Evolutionary conservation across 2,888 invertebrate genomes (phyloP).

Genomic region (Nemurella pictetii): DNA sequence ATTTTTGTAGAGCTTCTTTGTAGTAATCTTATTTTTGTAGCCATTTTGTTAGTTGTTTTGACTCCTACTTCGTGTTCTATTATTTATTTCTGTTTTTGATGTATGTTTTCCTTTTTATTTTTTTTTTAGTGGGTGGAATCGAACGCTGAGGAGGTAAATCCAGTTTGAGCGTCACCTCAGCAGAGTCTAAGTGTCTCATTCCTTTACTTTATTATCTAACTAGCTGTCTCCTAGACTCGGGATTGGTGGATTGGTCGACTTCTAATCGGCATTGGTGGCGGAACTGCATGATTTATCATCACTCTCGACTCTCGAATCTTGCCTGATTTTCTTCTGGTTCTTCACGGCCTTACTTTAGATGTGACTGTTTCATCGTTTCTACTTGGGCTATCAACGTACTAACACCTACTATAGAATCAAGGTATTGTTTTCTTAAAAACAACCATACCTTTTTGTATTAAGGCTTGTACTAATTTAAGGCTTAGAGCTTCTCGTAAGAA

Average conservation of each 20-base stretch:
- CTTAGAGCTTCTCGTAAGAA: too few relatives aligned
- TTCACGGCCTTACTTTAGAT: background rate
- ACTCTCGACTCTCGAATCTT: background rate
- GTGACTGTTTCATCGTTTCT: too few relatives aligned
- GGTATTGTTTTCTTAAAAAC: too few relatives aligned
- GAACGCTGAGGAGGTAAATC: slow-evolving; percentile 67
- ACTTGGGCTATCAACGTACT: too few relatives aligned
- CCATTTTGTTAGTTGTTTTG: background rate
- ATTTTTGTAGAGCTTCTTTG: background rate
- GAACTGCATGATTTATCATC: slow-evolving; percentile 21
- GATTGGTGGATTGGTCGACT: slow-evolving; percentile 35
- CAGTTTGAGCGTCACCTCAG: slow-evolving; percentile 39
- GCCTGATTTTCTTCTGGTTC: slow-evolving; percentile 34
- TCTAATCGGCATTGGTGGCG: slow-evolving; percentile 32
- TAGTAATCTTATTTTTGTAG: background rate
- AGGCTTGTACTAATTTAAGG: too few relatives aligned
- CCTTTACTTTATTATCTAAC: slow-evolving; percentile 42
- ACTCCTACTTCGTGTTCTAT: background rate
- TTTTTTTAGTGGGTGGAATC: slow-evolving; percentile 67
- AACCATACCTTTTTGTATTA: too few relatives aligned
- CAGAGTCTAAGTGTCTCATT: slow-evolving; percentile 42
- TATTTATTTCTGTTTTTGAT: slow-evolving; percentile 34
- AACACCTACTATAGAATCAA: too few relatives aligned
- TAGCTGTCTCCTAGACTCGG: slow-evolving; percentile 29
- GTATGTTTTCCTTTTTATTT: slow-evolving; percentile 37